Evolutionary conservation across 1,140 invertebrate species (phyloP).

Genomic region (Drosophila kanapiae): DNA sequence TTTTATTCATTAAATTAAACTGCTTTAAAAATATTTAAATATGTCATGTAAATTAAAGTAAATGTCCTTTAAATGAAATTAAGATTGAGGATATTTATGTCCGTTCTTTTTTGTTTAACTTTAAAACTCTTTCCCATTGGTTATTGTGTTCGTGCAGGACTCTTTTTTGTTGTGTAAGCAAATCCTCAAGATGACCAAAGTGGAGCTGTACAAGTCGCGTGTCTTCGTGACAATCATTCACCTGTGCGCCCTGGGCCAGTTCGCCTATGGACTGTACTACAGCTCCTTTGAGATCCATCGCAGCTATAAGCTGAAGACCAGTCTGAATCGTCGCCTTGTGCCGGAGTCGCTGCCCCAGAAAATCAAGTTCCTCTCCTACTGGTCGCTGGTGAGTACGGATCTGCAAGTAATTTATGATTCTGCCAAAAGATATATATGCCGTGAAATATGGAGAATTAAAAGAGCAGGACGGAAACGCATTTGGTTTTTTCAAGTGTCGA

Average conservation of each 20-base stretch:
- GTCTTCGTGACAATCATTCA: constrained; percentile 84
- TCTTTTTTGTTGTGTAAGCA: background rate
- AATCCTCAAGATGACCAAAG: constrained; percentile 78
- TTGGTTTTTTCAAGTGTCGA: constrained; percentile 65
- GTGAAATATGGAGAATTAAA: constrained; percentile 49
- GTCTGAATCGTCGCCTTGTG: constrained; percentile 59
- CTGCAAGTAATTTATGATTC: constrained; percentile 20
- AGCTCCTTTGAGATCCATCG: constrained; percentile 78
- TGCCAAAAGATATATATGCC: constrained; percentile 30
- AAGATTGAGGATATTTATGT: too few species aligned
- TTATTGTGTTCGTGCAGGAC: constrained; percentile 17
- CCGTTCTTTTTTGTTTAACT: background rate
- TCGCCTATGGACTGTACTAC: constrained; percentile 79
- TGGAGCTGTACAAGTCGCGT: constrained; percentile 84
- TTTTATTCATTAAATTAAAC: too few species aligned
- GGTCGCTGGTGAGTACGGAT: constrained; percentile 86
- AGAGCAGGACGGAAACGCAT: constrained; percentile 56
- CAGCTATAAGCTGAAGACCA: constrained; percentile 76
- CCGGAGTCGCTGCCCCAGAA: constrained; percentile 85
- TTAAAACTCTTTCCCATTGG: background rate
- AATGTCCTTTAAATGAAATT: too few species aligned
- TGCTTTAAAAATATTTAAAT: too few species aligned
- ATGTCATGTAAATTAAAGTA: too few species aligned
- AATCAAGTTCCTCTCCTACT: constrained; percentile 86
- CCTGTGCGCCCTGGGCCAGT: constrained; percentile 79